Evolutionary conservation across 2,888 invertebrate genomes (phyloP), one percentile per base, ranked within the genome.

Genomic region (Dryobota labecula): DNA sequence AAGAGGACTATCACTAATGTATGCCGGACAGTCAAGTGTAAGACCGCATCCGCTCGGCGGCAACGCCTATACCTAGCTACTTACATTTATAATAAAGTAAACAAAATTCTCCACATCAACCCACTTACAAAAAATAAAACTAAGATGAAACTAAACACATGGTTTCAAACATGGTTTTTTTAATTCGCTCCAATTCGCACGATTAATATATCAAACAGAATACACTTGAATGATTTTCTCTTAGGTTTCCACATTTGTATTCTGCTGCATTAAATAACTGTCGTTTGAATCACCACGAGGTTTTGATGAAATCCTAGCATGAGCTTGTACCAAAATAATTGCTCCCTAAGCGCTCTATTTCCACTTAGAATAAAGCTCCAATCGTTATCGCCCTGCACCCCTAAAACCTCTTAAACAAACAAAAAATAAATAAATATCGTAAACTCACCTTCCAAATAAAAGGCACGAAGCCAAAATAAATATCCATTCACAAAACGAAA

Each of bases 391-490:
- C 30, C 49, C 24, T 20, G 13, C 11, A 27, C 18, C 47, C 60
- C 53, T 20, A 57, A 66, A 70, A 36, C 69, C 36, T 27, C 53
- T 41, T 51, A 76, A 65, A 57, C 60, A 79, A 71, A 62, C 61
- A 64, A 70, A 56, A 54, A 47, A 70, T 36, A 62, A 72, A 78
- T 36, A 65, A 65, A 54, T 20, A 60, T 47, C 33, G 43, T n/a
- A 78, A 43, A 56, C 43, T 72, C 73, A 78, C 83, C 64, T 78
- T 51, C 47, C 43, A 64, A 68, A 67, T 66, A 75, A 80, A 66
- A 54, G 60, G 45, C 63, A 73, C 61, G 45, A 73, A 70, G 36
- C 63, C 51, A 63, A 75, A 78, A 84, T 80, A 82, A 82, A 82
- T 80, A 80, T 51, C 64, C 64, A 62, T 68, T 60, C 61, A 73